Conservation (phyloP, 1,140 invertebrate species). For the Sycophaga agraensis region DNA sequence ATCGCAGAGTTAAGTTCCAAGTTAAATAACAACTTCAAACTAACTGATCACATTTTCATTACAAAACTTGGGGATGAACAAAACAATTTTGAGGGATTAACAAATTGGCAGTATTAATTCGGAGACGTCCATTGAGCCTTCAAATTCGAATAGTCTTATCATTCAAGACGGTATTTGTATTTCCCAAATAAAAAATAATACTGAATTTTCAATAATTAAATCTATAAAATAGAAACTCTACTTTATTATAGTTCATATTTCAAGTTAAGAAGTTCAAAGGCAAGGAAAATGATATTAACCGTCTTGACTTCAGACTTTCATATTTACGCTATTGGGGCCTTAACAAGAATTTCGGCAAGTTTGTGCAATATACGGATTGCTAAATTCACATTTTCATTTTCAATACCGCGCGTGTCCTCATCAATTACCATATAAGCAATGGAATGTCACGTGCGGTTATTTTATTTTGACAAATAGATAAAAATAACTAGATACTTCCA, state of each 20-base stretch:
- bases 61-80: neutral
- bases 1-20: neutral
- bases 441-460: slow-evolving; percentile 18
- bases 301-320: neutral
- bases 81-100: neutral
- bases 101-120: neutral
- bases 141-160: neutral
- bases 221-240: neutral
- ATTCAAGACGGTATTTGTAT: neutral
- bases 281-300: neutral
- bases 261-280: neutral
- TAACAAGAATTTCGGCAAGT: too few relatives aligned
- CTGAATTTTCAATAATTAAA: neutral
- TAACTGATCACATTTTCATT: neutral
- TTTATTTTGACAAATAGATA: too few relatives aligned
- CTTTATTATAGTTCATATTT: neutral
- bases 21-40: neutral
- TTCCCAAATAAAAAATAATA: neutral
- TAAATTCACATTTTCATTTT: neutral
- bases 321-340: neutral
- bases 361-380: neutral
- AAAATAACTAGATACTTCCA: neutral
- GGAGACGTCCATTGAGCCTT: neutral
- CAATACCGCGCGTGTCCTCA: slow-evolving; percentile 25
- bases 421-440: slow-evolving; percentile 32